These are phyloP conservation scores for Sclerodermus sp. DNA, from an alignment of 2,888 invertebrate species.

Conservation along the genomic window DNA sequence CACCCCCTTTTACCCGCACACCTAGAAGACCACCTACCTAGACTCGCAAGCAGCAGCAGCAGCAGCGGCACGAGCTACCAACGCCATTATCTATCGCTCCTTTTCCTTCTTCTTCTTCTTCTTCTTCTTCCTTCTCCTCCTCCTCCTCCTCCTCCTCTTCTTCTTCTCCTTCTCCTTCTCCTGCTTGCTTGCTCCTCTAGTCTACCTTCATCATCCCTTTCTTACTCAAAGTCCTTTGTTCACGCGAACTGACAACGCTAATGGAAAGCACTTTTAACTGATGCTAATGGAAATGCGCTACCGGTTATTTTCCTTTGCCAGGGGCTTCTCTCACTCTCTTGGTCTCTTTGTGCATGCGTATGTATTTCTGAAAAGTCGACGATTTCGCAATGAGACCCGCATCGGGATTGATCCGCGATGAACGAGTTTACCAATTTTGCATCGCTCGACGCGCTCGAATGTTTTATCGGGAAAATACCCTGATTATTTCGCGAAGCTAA, in stretches of 20 bases:
- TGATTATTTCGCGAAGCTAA: too few species aligned
- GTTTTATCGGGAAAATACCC: too few species aligned
- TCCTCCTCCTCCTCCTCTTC: not conserved
- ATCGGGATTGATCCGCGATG: not conserved
- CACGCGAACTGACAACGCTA: conserved; percentile 39
- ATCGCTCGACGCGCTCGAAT: too few species aligned
- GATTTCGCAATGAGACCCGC: too few species aligned
- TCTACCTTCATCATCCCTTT: conserved; percentile 18
- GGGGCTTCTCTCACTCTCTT: too few species aligned
- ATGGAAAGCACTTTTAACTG: conserved; percentile 51
- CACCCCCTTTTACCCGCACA: too few species aligned
- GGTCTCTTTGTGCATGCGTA: too few species aligned
- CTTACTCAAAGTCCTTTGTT: conserved; percentile 45
- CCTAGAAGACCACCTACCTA: too few species aligned
- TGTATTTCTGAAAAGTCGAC: too few species aligned
- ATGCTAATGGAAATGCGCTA: conserved; percentile 45
- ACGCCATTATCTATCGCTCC: conserved; percentile 34
- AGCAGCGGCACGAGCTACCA: conserved; percentile 8
- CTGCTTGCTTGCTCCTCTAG: conserved; percentile 11
- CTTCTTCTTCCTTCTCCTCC: not conserved
- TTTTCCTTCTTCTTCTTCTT: conserved; percentile 11
- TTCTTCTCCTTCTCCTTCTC: conserved; percentile 10
- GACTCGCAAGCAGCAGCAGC: too few species aligned
- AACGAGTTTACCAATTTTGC: too few species aligned
- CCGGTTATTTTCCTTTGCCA: conserved; percentile 16